A percentile compares a stretch with the other conserved stretches of the same genome.
These are phyloP conservation scores for Pegoplata infirma DNA, from an alignment of 2,888 invertebrate genomes.

Conservation along the genomic window DNA sequence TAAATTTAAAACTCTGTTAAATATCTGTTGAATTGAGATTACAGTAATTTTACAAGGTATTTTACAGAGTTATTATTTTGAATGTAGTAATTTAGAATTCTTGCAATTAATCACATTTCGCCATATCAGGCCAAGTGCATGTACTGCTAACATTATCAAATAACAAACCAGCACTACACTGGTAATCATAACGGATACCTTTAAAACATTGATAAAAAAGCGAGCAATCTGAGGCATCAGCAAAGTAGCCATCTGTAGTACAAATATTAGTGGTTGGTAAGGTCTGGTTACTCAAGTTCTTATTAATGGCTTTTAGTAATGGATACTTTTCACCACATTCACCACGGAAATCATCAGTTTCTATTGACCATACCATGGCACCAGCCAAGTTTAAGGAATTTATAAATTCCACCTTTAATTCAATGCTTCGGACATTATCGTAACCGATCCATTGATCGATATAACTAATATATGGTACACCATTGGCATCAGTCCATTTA, in stretches of 20 bases:
- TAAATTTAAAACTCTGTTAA: too few species aligned
- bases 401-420: conserved; percentile 89
- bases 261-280: too few species aligned
- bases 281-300: conserved; percentile 16
- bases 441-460: conserved; percentile 95
- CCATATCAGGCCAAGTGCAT: too few species aligned
- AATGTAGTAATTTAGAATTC: too few species aligned
- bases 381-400: too few species aligned
- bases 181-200: conserved; percentile 14
- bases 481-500: neutral
- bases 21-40: too few species aligned
- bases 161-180: conserved; percentile 16
- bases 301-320: conserved; percentile 29
- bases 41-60: too few species aligned
- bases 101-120: too few species aligned
- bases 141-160: conserved; percentile 4
- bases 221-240: conserved; percentile 12
- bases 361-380: too few species aligned
- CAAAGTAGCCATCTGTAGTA: conserved; percentile 2
- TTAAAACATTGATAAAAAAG: conserved; percentile 16
- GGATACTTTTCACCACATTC: too few species aligned
- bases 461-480: conserved; percentile 80
- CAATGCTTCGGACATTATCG: conserved; percentile 89
- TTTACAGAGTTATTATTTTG: too few species aligned
- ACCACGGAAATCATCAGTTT: too few species aligned